phyloP scores from a whole-genome alignment of 2,797 vertebrate species.

The Pangasius mekongensis region DNA sequence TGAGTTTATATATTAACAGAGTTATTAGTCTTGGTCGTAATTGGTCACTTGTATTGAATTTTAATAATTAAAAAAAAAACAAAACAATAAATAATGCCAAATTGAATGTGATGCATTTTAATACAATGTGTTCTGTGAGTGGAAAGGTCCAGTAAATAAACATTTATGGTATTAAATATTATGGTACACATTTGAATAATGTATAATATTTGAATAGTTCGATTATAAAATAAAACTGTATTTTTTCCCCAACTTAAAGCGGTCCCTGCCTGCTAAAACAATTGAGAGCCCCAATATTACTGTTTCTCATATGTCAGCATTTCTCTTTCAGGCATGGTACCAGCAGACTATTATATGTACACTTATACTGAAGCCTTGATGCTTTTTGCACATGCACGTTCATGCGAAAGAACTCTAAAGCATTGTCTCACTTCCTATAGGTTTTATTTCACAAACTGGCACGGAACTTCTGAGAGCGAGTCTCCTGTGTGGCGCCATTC shows the following conservation, averaged over 20 bases:
- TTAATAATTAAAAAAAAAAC: neutral
- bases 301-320: neutral
- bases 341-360: neutral
- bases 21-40: neutral
- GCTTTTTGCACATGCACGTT: neutral
- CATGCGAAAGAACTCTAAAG: neutral
- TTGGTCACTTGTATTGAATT: neutral
- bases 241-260: neutral
- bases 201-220: neutral
- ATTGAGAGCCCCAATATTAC: neutral
- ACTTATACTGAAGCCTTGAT: no score
- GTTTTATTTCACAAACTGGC: slow-evolving; percentile 97
- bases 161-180: neutral
- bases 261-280: neutral
- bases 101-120: neutral
- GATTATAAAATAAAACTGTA: neutral
- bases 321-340: neutral
- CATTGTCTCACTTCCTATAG: slow-evolving; percentile 66
- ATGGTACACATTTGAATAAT: neutral
- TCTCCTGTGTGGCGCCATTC: slow-evolving; percentile 91
- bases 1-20: neutral
- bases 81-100: neutral
- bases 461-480: slow-evolving; percentile 90
- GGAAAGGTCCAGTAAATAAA: neutral
- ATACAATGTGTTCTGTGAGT: no score